A percentile compares a stretch with the other conserved stretches of the same genome.
phyloP scores from a whole-genome alignment of 2,888 invertebrate genomes.

The Ophonus ardosiacus region DNA sequence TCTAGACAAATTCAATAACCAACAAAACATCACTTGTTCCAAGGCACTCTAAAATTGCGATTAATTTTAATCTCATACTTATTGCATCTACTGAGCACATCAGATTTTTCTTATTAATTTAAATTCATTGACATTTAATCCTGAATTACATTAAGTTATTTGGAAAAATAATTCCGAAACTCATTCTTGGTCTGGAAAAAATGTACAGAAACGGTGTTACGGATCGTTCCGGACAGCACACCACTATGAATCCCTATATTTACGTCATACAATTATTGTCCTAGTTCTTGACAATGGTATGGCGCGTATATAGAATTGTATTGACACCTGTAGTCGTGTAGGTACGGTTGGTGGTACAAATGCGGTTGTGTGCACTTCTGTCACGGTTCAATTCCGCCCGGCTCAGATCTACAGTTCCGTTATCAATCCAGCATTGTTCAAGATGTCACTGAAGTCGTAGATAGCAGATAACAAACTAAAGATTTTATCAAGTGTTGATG shows the following conservation, averaged over 20 bases:
- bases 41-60: too few species aligned
- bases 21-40: too few species aligned
- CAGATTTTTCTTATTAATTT: too few species aligned
- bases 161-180: too few species aligned
- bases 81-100: too few species aligned
- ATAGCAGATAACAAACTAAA: neutral
- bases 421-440: constrained; percentile 1
- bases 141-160: too few species aligned
- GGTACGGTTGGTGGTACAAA: neutral
- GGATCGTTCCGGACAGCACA: too few species aligned
- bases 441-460: constrained; percentile 1
- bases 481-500: neutral
- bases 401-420: neutral
- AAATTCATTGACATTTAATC: too few species aligned
- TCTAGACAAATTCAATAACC: too few species aligned
- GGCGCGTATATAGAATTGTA: neutral
- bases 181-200: too few species aligned
- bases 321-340: neutral
- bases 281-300: neutral
- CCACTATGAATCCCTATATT: neutral
- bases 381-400: constrained; percentile 14
- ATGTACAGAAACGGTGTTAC: too few species aligned
- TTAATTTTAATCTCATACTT: too few species aligned
- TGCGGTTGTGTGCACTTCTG: neutral
- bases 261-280: neutral